These are phyloP conservation scores for Bryconaethiops microstoma DNA, from an alignment of 2,797 vertebrate species.

Conservation along the genomic window DNA sequence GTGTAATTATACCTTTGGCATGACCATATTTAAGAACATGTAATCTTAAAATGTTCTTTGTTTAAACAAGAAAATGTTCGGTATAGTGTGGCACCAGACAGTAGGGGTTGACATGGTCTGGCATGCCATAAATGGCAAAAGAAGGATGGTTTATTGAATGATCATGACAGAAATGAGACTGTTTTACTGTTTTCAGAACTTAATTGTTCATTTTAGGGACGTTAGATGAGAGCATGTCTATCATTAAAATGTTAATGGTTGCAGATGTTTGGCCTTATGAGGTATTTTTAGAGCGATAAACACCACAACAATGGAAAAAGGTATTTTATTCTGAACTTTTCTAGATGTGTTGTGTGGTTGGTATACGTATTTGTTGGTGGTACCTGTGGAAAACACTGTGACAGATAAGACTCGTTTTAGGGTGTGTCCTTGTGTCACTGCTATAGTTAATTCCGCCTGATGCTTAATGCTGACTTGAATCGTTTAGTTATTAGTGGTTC, in stretches of 20 bases:
- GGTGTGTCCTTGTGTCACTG: slow-evolving; percentile 32
- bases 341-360: background rate
- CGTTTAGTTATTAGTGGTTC: background rate
- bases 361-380: background rate
- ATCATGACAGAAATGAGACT: background rate
- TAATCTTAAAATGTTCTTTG: background rate
- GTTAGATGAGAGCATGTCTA: background rate
- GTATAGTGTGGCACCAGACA: background rate
- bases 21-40: background rate
- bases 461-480: background rate
- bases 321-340: background rate
- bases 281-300: background rate
- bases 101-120: background rate
- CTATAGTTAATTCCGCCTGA: background rate
- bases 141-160: background rate
- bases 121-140: background rate
- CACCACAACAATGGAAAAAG: background rate
- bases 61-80: background rate
- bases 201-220: background rate
- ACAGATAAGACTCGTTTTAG: slow-evolving; percentile 18
- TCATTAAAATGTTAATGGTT: background rate
- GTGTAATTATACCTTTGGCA: background rate
- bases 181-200: no score
- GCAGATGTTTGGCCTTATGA: background rate
- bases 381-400: background rate